Evolutionary conservation across 2,797 vertebrate species (phyloP), one percentile per base, ranked within the genome.

Genomic region (Sebastes melanostomus): DNA sequence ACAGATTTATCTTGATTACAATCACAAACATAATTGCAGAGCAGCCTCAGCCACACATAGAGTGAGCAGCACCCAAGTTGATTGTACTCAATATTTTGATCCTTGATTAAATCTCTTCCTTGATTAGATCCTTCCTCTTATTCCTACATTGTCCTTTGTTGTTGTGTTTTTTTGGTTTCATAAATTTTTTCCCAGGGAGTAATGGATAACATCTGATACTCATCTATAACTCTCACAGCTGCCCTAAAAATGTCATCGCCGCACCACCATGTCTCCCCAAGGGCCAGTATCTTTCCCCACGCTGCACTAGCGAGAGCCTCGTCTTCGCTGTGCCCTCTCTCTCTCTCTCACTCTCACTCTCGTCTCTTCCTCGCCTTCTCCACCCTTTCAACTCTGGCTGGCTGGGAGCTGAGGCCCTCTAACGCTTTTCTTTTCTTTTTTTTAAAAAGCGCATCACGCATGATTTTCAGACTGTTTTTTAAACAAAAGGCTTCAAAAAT

Each of bases 171-270:
- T 34, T 72, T 59, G 56, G 32, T 82, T 73, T 80, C 75, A 75
- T 85, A 30, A 83, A 75, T 84, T 69, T 89, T 54, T 87, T 87
- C 74, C 81, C 75, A 69, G 34, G 81, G 81, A 89, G 85, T 89
- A 94, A 95, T 91, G 88, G 82, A 92, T 91, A 92, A 89, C 88
- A 94, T 93, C 87, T 91, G 92, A 94, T 94, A 82, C 92, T 95
- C 94, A 93, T 95, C 92, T 89, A 93, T 94, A 95, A 95, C 94
- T 95, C 93, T 89, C 87, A 72, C 85, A 72, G 90, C 88, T 95
- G 95, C 93, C 93, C 96, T 91, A 94, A 96, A 96, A 96, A 94
- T 94, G 95, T 96, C 94, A 95, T 84, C 13, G 66, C 77, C 7
- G 91, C 89, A 82, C 84, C 83, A 84, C 79, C 82, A 78, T 46